Evolutionary conservation across 2,797 vertebrate genomes (phyloP).

Genomic region (Microtus californicus): DNA sequence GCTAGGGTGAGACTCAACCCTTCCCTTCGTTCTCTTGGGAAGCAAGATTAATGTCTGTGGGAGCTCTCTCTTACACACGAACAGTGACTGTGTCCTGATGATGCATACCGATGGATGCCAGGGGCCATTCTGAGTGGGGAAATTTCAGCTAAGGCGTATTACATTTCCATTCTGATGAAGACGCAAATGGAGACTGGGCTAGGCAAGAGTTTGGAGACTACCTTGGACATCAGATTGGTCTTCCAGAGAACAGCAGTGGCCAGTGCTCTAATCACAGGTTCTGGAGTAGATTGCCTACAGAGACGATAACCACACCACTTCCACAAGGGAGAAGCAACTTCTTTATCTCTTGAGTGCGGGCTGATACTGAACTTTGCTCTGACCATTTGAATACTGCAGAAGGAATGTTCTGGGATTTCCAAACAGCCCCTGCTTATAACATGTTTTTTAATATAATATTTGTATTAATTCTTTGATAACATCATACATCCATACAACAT

Average conservation of each 20-base stretch:
- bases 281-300: neutral
- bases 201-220: neutral
- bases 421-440: neutral
- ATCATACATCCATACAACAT: neutral
- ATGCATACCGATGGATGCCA: neutral
- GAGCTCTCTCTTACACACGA: neutral
- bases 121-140: neutral
- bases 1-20: neutral
- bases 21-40: neutral
- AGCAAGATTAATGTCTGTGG: neutral
- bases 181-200: neutral
- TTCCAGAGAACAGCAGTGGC: neutral
- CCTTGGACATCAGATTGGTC: neutral
- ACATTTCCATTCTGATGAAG: neutral
- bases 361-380: conserved; percentile 16
- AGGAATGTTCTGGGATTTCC: conserved; percentile 32
- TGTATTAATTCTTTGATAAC: neutral
- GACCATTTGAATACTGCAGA: neutral
- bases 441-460: neutral
- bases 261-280: neutral
- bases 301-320: neutral
- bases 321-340: neutral
- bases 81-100: neutral
- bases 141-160: neutral
- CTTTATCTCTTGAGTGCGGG: neutral